Conservation (phyloP, 2,113 vertebrate species). For the Genyomyrus donnyi region DNA sequence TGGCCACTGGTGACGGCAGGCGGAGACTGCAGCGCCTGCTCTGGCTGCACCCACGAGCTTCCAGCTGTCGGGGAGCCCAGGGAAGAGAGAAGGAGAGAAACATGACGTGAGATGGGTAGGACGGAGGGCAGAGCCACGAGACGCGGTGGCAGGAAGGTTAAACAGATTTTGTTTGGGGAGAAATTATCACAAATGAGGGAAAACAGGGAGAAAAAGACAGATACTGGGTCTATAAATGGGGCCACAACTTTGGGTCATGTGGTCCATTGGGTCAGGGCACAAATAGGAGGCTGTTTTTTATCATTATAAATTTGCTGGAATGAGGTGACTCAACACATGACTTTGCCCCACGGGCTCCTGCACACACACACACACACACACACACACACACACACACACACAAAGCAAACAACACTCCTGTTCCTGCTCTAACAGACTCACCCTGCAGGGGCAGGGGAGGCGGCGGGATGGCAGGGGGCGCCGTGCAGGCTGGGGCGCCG, state of each 20-base stretch:
- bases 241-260: background rate
- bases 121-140: background rate
- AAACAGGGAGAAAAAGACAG: background rate
- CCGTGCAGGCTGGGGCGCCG: constrained; percentile 41
- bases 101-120: background rate
- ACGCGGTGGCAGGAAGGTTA: background rate
- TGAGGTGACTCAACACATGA: background rate
- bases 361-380: background rate
- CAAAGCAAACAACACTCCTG: background rate
- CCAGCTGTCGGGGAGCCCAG: constrained; percentile 31
- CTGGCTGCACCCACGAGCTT: constrained; percentile 54
- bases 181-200: background rate
- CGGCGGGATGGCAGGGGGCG: constrained; percentile 47
- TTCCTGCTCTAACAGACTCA: constrained; percentile 14
- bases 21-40: constrained; percentile 46
- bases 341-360: background rate
- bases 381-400: background rate
- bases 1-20: constrained; percentile 65
- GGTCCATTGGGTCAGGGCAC: background rate
- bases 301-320: background rate
- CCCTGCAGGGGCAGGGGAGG: constrained; percentile 55
- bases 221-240: background rate
- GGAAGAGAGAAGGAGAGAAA: background rate
- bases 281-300: background rate
- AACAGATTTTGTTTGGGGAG: background rate